Evolutionary conservation across 2,888 invertebrate genomes (phyloP).

Genomic region (Drosophila colorata): DNA sequence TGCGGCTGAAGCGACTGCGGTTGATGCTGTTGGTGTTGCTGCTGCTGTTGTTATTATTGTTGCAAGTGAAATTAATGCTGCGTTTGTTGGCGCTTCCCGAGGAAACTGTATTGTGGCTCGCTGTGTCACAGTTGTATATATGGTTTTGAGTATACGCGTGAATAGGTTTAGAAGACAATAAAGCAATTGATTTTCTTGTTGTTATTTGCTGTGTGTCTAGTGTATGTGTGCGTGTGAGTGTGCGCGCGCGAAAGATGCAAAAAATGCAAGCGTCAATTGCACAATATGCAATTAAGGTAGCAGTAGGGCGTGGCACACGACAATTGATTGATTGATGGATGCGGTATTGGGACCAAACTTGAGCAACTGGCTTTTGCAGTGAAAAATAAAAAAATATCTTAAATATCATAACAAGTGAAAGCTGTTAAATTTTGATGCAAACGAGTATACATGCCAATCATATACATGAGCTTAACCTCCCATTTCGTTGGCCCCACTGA

Average conservation of each 20-base stretch:
- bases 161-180: conserved; percentile 45
- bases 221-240: conserved; percentile 3
- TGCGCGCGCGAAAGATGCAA: conserved; percentile 1
- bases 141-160: conserved; percentile 49
- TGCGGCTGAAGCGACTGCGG: conserved; percentile 49
- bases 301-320: conserved; percentile 17
- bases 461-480: background rate
- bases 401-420: conserved; percentile 5
- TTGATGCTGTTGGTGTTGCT: conserved; percentile 56
- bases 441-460: background rate
- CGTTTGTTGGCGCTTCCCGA: conserved; percentile 55
- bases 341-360: conserved; percentile 9
- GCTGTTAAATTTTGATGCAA: background rate
- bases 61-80: conserved; percentile 63
- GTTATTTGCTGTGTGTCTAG: conserved; percentile 14
- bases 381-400: background rate
- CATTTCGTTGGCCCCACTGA: conserved; percentile 5
- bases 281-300: conserved; percentile 22
- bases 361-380: conserved; percentile 13
- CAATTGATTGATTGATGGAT: conserved; percentile 32
- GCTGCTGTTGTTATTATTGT: conserved; percentile 44
- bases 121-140: conserved; percentile 39
- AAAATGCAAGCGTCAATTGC: conserved; percentile 30
- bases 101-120: conserved; percentile 53
- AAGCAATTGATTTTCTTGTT: conserved; percentile 38